Percentiles rank a stretch among this genome's conserved stretches.
Evolutionary conservation across 2,797 vertebrate genomes (phyloP).

Genomic region (Eremophila alpestris): DNA sequence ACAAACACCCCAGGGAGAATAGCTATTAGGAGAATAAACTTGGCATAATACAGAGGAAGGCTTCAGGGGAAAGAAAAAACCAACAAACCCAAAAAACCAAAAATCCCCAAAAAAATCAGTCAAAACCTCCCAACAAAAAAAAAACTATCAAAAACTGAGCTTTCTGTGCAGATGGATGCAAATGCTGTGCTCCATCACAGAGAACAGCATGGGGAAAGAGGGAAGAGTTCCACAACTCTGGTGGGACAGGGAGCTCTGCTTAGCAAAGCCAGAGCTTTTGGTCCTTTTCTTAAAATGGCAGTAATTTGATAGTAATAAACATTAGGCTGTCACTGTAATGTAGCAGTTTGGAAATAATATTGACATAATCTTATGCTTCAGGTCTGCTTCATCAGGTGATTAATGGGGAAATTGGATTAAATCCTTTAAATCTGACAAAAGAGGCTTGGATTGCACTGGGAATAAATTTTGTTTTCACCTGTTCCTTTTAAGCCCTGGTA

Average conservation of each 20-base stretch:
- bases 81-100: too few relatives aligned
- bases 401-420: slow-evolving; percentile 27
- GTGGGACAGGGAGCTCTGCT: slow-evolving; percentile 16
- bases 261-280: slow-evolving; percentile 22
- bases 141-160: background rate
- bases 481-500: background rate
- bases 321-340: slow-evolving; percentile 25
- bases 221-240: background rate
- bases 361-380: slow-evolving; percentile 53
- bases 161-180: background rate
- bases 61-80: fast-evolving
- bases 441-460: background rate
- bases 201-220: background rate
- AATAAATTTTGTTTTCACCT: background rate
- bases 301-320: slow-evolving; percentile 63
- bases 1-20: background rate
- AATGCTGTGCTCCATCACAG: background rate
- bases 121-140: too few relatives aligned
- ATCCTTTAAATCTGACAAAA: slow-evolving; percentile 34
- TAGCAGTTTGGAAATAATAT: slow-evolving; percentile 45
- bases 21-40: background rate
- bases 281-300: slow-evolving; percentile 52
- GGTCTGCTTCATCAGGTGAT: slow-evolving; percentile 30
- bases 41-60: background rate
- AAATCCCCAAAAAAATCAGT: too few relatives aligned